phyloP scores from a whole-genome alignment of 2,113 vertebrate genomes.

The Macaca nemestrina region DNA sequence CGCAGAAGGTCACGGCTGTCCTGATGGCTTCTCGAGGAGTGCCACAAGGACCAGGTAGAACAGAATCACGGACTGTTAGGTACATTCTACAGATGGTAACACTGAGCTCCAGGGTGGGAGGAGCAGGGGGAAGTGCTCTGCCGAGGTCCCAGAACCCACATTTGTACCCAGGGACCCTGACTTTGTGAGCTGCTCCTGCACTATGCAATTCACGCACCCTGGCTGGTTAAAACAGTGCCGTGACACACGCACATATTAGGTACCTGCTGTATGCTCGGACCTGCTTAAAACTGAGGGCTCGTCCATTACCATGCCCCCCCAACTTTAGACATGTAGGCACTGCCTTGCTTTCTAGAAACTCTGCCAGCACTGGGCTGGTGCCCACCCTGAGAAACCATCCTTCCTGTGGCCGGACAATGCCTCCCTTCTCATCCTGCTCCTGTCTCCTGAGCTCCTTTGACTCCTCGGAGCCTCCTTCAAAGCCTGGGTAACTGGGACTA shows the following conservation, averaged over 20 bases:
- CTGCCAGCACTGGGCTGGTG: neutral
- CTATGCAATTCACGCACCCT: neutral
- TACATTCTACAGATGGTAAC: neutral
- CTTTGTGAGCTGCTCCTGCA: neutral
- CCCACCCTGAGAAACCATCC: neutral
- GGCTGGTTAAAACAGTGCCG: neutral
- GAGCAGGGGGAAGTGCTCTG: neutral
- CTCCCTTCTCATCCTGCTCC: neutral
- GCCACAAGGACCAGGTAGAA: neutral
- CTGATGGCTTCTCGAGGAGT: neutral
- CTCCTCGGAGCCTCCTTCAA: neutral
- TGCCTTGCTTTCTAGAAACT: neutral
- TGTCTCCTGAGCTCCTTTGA: neutral
- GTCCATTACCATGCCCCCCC: neutral
- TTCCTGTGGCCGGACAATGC: neutral
- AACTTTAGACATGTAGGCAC: neutral
- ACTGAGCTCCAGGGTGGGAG: neutral
- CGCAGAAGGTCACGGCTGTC: neutral
- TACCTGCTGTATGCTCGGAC: neutral
- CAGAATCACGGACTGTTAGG: neutral
- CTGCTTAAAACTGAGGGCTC: neutral
- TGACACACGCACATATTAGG: neutral
- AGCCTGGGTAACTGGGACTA: neutral
- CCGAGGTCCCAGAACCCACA: neutral
- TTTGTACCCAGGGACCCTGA: neutral